A percentile compares a stretch with the other conserved stretches of the same genome.
phyloP scores from a whole-genome alignment of 2,888 invertebrate genomes.

The Urechis unicinctus region DNA sequence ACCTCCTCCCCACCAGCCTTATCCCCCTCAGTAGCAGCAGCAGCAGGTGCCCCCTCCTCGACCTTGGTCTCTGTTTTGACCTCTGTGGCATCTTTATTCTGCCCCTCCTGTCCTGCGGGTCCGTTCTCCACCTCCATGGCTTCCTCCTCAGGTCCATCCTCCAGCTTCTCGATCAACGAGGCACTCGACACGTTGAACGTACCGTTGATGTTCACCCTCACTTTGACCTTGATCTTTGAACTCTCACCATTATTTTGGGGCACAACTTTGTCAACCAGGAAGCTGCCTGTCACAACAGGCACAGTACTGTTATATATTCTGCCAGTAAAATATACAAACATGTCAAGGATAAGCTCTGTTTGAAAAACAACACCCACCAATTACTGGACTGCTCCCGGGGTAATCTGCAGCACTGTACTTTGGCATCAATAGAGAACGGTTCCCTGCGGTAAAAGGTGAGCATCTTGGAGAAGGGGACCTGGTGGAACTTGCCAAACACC shows the following conservation, averaged over 20 bases:
- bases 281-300: conserved; percentile 41
- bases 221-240: conserved; percentile 90
- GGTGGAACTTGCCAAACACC: conserved; percentile 82
- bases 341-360: neutral
- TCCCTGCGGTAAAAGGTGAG: conserved; percentile 85
- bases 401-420: conserved; percentile 61
- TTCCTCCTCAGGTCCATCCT: conserved; percentile 37
- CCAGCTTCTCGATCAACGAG: conserved; percentile 53
- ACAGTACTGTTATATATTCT: conserved; percentile 4
- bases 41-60: no score
- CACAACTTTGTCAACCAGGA: conserved; percentile 57
- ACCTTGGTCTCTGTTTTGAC: conserved; percentile 24
- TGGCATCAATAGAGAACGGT: conserved; percentile 79
- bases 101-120: conserved; percentile 1
- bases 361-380: conserved; percentile 28
- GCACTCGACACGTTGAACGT: conserved; percentile 83
- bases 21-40: no score
- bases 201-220: conserved; percentile 87
- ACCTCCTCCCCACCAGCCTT: no score
- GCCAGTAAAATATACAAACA: conserved; percentile 2
- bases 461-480: conserved; percentile 87
- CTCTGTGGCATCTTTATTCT: conserved; percentile 3
- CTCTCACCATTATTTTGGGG: conserved; percentile 82
- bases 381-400: conserved; percentile 61
- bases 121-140: conserved; percentile 29